phyloP scores from a whole-genome alignment of 1,140 invertebrate genomes.

The Cylas formicarius region DNA sequence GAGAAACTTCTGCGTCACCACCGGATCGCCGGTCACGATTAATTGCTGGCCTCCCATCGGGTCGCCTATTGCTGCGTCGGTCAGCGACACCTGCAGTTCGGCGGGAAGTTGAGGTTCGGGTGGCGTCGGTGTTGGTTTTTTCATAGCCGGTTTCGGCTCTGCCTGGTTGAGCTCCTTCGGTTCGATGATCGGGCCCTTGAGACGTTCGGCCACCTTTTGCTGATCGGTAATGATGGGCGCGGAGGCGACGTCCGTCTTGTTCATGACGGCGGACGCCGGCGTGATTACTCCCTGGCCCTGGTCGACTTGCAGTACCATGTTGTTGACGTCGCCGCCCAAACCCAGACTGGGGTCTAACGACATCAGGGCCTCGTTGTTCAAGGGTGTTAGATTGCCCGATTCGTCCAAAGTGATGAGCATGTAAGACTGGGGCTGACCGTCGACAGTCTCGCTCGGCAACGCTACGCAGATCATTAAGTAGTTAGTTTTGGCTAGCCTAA shows the following conservation, averaged over 20 bases:
- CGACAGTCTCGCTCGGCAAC: slow-evolving; percentile 57
- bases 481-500: no score
- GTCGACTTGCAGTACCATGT: slow-evolving; percentile 39
- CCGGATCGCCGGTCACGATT: slow-evolving; percentile 39
- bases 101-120: slow-evolving; percentile 8
- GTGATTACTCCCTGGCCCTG: slow-evolving; percentile 30
- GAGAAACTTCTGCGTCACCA: slow-evolving; percentile 38
- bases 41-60: slow-evolving; percentile 31
- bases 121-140: neutral
- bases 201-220: no score
- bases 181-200: no score
- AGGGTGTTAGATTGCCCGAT: slow-evolving; percentile 58
- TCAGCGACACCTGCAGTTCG: slow-evolving; percentile 11
- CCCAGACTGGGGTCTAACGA: slow-evolving; percentile 38
- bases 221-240: neutral
- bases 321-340: slow-evolving; percentile 35
- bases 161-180: no score
- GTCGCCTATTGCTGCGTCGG: slow-evolving; percentile 8
- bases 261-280: no score
- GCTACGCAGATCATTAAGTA: no score
- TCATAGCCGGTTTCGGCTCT: neutral
- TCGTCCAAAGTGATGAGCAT: slow-evolving; percentile 58
- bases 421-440: slow-evolving; percentile 55
- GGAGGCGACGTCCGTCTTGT: no score
- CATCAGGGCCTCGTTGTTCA: slow-evolving; percentile 59